Conservation (phyloP, 1,140 invertebrate genomes). For the Cydia amplana region DNA sequence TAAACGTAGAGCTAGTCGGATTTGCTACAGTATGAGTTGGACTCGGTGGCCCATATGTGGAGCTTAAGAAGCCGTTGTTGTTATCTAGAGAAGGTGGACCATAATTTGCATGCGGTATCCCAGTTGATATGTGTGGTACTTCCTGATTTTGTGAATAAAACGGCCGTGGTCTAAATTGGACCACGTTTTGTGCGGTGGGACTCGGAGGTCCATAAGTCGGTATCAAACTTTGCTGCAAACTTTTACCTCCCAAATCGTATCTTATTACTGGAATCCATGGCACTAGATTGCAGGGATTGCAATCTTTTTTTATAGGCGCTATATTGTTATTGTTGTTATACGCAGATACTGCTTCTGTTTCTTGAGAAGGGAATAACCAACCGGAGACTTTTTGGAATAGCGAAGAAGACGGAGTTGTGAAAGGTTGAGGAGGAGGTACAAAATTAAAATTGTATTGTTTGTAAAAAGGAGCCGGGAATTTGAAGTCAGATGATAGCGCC, state of each 20-base stretch:
- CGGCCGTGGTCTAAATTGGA: slow-evolving; percentile 48
- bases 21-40: slow-evolving; percentile 55
- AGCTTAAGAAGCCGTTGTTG: slow-evolving; percentile 48
- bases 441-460: slow-evolving; percentile 76
- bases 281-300: slow-evolving; percentile 86
- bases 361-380: slow-evolving; percentile 73
- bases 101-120: slow-evolving; percentile 53
- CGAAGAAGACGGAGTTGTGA: slow-evolving; percentile 64
- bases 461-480: slow-evolving; percentile 72
- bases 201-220: slow-evolving; percentile 66
- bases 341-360: slow-evolving; percentile 48
- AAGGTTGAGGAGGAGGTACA: slow-evolving; percentile 69
- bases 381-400: slow-evolving; percentile 76
- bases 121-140: slow-evolving; percentile 47
- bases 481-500: slow-evolving; percentile 52
- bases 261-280: slow-evolving; percentile 88
- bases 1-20: slow-evolving; percentile 37
- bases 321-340: slow-evolving; percentile 51
- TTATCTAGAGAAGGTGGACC: slow-evolving; percentile 56
- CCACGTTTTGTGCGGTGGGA: slow-evolving; percentile 51
- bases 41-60: slow-evolving; percentile 68
- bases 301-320: slow-evolving; percentile 77
- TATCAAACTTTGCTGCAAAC: slow-evolving; percentile 47
- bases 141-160: slow-evolving; percentile 49
- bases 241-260: slow-evolving; percentile 66